Evolutionary conservation across 2,113 vertebrate species (phyloP).

Genomic region (Sardina pilchardus): DNA sequence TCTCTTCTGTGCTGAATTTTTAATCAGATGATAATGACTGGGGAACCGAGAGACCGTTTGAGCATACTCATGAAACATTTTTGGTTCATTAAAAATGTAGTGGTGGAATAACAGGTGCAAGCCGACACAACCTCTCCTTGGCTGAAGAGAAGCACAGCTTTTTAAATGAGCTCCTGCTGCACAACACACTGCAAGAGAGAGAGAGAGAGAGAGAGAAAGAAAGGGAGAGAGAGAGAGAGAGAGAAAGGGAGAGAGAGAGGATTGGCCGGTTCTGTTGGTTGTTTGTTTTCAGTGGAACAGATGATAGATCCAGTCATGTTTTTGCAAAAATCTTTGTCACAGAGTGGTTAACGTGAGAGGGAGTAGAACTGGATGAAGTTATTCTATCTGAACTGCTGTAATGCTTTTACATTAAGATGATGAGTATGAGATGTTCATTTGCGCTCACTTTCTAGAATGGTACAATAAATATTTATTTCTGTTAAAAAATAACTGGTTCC

Average conservation of each 20-base stretch:
- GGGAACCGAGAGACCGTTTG: conserved; percentile 52
- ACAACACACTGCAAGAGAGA: background rate
- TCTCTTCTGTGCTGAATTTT: conserved; percentile 47
- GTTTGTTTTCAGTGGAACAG: conserved; percentile 44
- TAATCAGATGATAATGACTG: conserved; percentile 51
- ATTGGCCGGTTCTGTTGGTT: conserved; percentile 39
- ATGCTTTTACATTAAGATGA: conserved; percentile 21
- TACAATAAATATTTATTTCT: background rate
- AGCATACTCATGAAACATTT: conserved; percentile 49
- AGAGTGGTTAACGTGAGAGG: background rate
- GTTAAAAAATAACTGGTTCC: conserved; percentile 4
- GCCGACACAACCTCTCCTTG: conserved; percentile 45
- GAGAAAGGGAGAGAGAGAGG: conserved; percentile 21
- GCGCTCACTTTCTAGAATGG: background rate
- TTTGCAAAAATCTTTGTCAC: conserved; percentile 26
- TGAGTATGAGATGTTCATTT: conserved; percentile 27
- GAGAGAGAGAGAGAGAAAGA: conserved; percentile 14
- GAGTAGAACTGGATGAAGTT: background rate
- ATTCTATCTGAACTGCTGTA: conserved; percentile 11
- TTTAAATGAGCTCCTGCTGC: conserved; percentile 54
- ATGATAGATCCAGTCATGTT: conserved; percentile 39
- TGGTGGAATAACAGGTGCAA: conserved; percentile 62
- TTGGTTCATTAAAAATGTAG: conserved; percentile 67
- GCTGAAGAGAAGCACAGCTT: conserved; percentile 41
- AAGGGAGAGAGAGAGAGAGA: conserved; percentile 16